Percentiles rank a stretch among this genome's conserved stretches.
These are phyloP conservation scores for Drosophila prostipennis DNA, from an alignment of 2,888 invertebrate species.

Conservation along the genomic window DNA sequence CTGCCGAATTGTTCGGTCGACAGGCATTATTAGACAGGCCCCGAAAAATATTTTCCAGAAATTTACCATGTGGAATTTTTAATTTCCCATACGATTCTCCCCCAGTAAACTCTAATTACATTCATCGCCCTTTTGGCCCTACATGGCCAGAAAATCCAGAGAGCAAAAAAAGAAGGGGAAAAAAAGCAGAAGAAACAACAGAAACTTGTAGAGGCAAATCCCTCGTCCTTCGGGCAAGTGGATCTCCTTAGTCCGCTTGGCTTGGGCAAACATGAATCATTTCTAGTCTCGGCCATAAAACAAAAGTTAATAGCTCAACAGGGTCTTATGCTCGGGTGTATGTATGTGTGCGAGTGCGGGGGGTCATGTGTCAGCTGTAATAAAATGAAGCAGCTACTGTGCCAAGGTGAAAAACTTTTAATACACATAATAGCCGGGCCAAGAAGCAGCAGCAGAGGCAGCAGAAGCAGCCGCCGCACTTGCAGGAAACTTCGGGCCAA, in stretches of 20 bases:
- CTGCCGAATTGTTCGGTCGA: slow-evolving; percentile 14
- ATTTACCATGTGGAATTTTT: slow-evolving; percentile 53
- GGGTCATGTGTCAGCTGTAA: slow-evolving; percentile 68
- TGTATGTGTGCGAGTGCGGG: slow-evolving; percentile 13
- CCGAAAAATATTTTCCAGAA: slow-evolving; percentile 24
- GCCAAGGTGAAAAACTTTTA: slow-evolving; percentile 73
- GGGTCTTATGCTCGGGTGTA: slow-evolving; percentile 13
- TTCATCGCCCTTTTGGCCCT: slow-evolving; percentile 27
- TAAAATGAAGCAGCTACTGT: slow-evolving; percentile 67
- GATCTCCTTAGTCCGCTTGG: slow-evolving; percentile 43
- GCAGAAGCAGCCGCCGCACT: slow-evolving; percentile 47
- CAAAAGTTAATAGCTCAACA: slow-evolving; percentile 73
- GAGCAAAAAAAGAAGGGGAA: not conserved
- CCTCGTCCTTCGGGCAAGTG: slow-evolving; percentile 29
- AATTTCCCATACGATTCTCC: slow-evolving; percentile 55
- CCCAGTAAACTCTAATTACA: slow-evolving; percentile 66
- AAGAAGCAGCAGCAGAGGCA: slow-evolving; percentile 49
- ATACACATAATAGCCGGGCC: slow-evolving; percentile 74
- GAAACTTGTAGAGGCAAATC: slow-evolving; percentile 33
- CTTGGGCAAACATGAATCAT: slow-evolving; percentile 65
- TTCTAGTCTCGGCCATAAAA: slow-evolving; percentile 63
- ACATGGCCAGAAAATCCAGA: slow-evolving; percentile 9
- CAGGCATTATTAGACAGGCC: slow-evolving; percentile 11
- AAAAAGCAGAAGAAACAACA: not conserved
- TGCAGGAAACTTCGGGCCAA: slow-evolving; percentile 47